Percentiles rank a stretch among this genome's conserved stretches.
Evolutionary conservation across 2,888 invertebrate species (phyloP).

Genomic region (Eristalinus aeneus): DNA sequence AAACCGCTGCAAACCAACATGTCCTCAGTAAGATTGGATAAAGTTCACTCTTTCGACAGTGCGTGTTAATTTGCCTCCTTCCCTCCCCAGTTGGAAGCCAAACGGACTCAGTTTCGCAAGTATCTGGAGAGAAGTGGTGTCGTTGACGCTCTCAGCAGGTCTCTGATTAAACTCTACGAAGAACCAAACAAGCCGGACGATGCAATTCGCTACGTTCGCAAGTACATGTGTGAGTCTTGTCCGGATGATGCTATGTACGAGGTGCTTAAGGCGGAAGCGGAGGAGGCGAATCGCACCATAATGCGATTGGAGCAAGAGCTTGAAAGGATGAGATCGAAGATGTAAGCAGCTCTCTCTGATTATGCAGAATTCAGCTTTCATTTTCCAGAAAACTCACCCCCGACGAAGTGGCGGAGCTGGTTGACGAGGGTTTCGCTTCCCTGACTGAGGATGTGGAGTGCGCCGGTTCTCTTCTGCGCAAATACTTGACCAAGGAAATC

Average conservation of each 20-base stretch:
- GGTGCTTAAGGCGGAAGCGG: conserved; percentile 77
- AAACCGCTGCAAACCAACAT: conserved; percentile 70
- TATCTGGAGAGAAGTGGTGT: conserved; percentile 80
- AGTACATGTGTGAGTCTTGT: conserved; percentile 79
- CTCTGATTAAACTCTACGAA: conserved; percentile 79
- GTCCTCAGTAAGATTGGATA: conserved; percentile 76
- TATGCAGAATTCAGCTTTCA: not conserved
- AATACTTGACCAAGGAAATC: conserved; percentile 83
- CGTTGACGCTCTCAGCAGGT: conserved; percentile 79
- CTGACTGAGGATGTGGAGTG: conserved; percentile 82
- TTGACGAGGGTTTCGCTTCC: conserved; percentile 82
- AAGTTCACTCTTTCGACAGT: not conserved
- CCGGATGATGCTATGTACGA: conserved; percentile 79
- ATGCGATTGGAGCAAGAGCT: conserved; percentile 77
- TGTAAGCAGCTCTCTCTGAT: conserved; percentile 74
- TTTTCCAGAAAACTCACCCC: conserved; percentile 77
- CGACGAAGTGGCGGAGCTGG: conserved; percentile 79
- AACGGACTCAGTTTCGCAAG: conserved; percentile 80
- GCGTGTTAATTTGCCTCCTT: not conserved
- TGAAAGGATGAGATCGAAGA: conserved; percentile 74
- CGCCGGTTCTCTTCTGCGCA: conserved; percentile 83
- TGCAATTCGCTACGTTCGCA: conserved; percentile 79
- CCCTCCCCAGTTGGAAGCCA: conserved; percentile 77
- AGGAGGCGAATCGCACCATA: conserved; percentile 77
- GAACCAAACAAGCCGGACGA: conserved; percentile 80